Evolutionary conservation across 2,888 invertebrate genomes (phyloP).

Genomic region (Gryllus longicercus): DNA sequence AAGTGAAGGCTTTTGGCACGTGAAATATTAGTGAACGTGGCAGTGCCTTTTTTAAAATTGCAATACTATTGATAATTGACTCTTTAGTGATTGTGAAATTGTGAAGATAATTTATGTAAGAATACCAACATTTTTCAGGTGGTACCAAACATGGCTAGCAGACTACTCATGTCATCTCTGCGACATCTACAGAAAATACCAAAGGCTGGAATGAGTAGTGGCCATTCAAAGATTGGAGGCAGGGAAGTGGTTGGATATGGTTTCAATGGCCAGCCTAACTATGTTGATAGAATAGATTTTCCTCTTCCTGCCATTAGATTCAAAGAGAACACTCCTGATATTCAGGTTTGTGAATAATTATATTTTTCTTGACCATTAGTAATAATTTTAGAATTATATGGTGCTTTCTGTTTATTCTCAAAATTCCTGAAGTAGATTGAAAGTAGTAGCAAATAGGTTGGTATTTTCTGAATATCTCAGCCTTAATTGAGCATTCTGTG

Average conservation of each 20-base stretch:
- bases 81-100: too few species aligned
- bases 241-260: constrained; percentile 90
- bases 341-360: constrained; percentile 53
- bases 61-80: too few species aligned
- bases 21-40: too few species aligned
- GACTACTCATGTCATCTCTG: constrained; percentile 30
- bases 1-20: too few species aligned
- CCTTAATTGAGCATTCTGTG: too few species aligned
- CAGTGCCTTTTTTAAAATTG: too few species aligned
- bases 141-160: constrained; percentile 28
- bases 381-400: not conserved
- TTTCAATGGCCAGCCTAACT: constrained; percentile 71
- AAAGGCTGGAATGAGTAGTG: constrained; percentile 30
- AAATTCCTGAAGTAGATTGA: too few species aligned
- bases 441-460: too few species aligned
- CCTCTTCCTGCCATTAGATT: constrained; percentile 88
- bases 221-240: constrained; percentile 58
- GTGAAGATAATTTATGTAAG: too few species aligned
- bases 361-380: not conserved
- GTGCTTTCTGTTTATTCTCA: not conserved
- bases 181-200: constrained; percentile 32
- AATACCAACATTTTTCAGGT: not conserved
- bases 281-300: constrained; percentile 71
- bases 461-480: too few species aligned
- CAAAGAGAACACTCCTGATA: constrained; percentile 68